Evolutionary conservation across 1,140 invertebrate genomes (phyloP), one percentile per base, ranked within the genome.

Genomic region (Campodea augens): DNA sequence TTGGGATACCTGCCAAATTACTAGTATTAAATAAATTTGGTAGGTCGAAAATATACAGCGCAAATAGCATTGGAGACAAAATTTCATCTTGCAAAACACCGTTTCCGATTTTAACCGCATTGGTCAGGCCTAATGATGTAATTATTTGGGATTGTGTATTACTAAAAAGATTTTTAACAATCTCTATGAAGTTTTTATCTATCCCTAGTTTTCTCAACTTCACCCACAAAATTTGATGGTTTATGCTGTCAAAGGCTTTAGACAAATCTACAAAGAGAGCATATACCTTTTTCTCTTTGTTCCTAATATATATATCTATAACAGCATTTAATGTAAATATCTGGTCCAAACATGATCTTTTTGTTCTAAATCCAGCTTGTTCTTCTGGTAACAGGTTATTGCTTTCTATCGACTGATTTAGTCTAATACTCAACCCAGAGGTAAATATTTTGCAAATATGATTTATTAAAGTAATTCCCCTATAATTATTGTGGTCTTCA

Each of bases 61-160:
- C 45, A 15, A 49, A 49, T 19, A 49, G 24, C n/a, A 29, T 41
- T 1, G 43, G 43, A 18, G 21, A 29, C 3, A 49, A 23, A 12
- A 25, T 25, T 24, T 49, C 47, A 3, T 43, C 47, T 22, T 49
- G 43, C 15, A 49, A n/a, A 10, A 49, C 29, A 2, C 19, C 18
- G 7, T 41, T 40, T 2, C 20, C 1, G 4, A 49, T 27, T 3
- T 36, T 3, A 36, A 49, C 37, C 5, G 13, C 12, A 13, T 46
- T 19, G 24, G 19, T 25, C 10, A 25, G n/a, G n/a, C 38, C 38
- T 2, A 25, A 1, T 1, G 22, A 5, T 22, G 44, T 32, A 7
- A 24, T 36, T 13, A 49, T 21, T 25, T 37, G 29, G 2, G 47
- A 42, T 19, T 41, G n/a, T n/a, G n/a, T n/a, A n/a, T n/a, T 49